Conservation (phyloP, 2,113 vertebrate species). For the Bucco capensis region DNA sequence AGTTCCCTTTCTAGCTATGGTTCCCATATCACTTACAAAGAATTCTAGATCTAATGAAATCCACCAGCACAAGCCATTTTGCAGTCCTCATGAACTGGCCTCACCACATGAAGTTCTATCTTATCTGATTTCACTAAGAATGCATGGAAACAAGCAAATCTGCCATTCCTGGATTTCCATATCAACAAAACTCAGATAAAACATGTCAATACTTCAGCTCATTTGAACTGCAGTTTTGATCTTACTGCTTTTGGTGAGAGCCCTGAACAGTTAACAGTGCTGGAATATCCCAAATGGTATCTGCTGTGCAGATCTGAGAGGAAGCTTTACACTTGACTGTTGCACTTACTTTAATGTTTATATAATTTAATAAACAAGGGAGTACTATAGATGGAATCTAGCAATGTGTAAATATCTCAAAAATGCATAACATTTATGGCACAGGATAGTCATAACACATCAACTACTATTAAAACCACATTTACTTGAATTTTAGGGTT, state of each 20-base stretch:
- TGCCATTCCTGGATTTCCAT: background rate
- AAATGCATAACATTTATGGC: slow-evolving; percentile 45
- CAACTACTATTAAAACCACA: slow-evolving; percentile 63
- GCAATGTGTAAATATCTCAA: slow-evolving; percentile 47
- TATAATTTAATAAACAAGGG: slow-evolving; percentile 50
- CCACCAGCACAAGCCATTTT: background rate
- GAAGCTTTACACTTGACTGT: background rate
- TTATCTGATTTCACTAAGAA: background rate
- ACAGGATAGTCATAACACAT: slow-evolving; percentile 49
- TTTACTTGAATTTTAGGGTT: slow-evolving; percentile 68
- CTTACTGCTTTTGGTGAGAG: background rate
- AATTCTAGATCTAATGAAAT: background rate
- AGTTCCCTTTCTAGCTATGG: background rate
- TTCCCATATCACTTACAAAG: background rate
- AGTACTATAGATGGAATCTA: slow-evolving; percentile 8
- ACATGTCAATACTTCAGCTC: background rate
- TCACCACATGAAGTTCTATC: background rate
- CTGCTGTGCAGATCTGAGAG: background rate
- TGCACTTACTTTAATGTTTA: slow-evolving; percentile 36
- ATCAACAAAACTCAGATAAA: background rate
- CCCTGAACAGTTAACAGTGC: background rate
- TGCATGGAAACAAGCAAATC: background rate
- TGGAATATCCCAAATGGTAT: background rate
- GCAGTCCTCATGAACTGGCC: background rate
- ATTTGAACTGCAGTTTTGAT: background rate